Evolutionary conservation across 2,888 invertebrate species (phyloP), one percentile per base, ranked within the genome.

Genomic region (Epinotia ramella): DNA sequence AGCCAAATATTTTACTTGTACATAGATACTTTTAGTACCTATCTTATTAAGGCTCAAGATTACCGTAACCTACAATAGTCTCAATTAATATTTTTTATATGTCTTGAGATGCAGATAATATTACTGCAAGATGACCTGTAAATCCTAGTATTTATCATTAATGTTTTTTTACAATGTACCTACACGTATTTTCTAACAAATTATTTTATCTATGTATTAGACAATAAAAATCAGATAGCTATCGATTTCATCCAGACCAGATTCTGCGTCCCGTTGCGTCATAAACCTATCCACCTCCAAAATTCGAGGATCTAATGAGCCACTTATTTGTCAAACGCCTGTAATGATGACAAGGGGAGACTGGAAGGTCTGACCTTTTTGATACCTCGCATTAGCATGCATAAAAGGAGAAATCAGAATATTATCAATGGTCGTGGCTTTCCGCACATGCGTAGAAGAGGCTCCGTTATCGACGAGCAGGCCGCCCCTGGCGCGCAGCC

Each of bases 331-430:
- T 86, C 82, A 86, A 85, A 81, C 74, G 80, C 73, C 79, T 81
- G 59, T 82, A 80, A 82, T 81, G 81, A 82, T 81, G 83, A 83
- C 82, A 81, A 85, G 81, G 82, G 81, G 80, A 81, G 82, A 80
- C 79, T 84, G 73, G 80, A 87, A 87, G 87, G 87, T 86, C 84
- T 83, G 82, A 84, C 84, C 84, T 84, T 87, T 89, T 87, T 87
- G 88, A 88, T 89, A 88, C 85, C 83, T 80, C 84, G 83, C 88
- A 92, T 93, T 91, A 92, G 86, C 88, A 92, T 93, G 89, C 89
- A 91, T 90, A 91, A 91, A 90, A 86, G 84, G 88, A 89, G 88
- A 89, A 91, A 93, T 92, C 91, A 88, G 89, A 91, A 92, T 90
- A 91, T 89, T 89, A 92, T 89, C 88, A 88, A 84, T 85, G 87